Percentiles rank a stretch among this genome's conserved stretches.
Evolutionary conservation across 2,888 invertebrate species (phyloP).

Genomic region (Oasisia sp.): DNA sequence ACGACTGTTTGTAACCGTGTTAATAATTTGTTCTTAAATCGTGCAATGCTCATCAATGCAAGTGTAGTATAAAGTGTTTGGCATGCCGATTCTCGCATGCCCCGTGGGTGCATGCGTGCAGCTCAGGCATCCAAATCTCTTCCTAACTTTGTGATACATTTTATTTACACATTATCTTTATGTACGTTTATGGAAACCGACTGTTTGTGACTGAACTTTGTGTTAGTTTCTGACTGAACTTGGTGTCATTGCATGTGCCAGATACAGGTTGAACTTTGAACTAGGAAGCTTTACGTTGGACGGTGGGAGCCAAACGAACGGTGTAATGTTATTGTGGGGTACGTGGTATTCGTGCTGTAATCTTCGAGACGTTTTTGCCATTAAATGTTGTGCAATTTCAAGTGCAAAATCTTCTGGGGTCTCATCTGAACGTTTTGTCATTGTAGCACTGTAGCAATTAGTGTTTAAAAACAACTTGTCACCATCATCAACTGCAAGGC

Average conservation of each 20-base stretch:
- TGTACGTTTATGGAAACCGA: background rate
- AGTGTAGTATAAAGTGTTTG: background rate
- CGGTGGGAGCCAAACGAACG: background rate
- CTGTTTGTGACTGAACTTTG: conserved; percentile 10
- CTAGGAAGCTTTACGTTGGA: background rate
- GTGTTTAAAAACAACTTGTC: no score
- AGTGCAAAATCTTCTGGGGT: conserved; percentile 4
- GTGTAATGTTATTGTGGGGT: conserved; percentile 1
- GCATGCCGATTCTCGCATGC: background rate
- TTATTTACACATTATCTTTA: background rate
- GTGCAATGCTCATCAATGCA: conserved; percentile 17
- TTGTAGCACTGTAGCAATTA: background rate
- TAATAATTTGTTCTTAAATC: background rate
- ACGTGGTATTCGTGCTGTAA: background rate
- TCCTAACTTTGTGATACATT: conserved; percentile 9
- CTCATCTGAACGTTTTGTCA: background rate
- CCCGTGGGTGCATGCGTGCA: background rate
- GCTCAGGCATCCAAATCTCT: background rate
- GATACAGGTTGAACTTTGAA: background rate
- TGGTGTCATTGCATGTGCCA: background rate
- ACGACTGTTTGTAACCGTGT: background rate
- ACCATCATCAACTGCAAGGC: no score
- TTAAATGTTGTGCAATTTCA: conserved; percentile 17
- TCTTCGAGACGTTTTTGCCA: background rate
- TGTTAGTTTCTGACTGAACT: background rate